Conservation (phyloP, 2,888 invertebrate genomes). For the Tetragonisca angustula region DNA sequence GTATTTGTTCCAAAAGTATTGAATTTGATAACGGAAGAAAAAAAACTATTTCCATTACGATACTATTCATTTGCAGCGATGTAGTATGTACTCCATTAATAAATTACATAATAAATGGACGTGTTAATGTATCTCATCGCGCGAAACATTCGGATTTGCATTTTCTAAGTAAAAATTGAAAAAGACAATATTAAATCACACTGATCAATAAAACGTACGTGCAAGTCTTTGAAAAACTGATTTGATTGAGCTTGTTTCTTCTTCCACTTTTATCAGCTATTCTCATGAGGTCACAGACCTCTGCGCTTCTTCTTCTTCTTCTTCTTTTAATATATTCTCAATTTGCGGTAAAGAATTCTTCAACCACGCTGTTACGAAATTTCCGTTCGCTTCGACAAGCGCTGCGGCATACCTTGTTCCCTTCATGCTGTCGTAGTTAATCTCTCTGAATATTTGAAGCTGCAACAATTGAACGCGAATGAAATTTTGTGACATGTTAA, state of each 20-base stretch:
- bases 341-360: conserved; percentile 72
- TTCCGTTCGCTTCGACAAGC: conserved; percentile 76
- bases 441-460: conserved; percentile 76
- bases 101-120: conserved; percentile 17
- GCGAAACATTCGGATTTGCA: neutral
- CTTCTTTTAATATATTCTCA: conserved; percentile 63
- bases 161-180: neutral
- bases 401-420: conserved; percentile 73
- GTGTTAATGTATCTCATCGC: neutral
- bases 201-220: neutral
- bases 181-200: neutral
- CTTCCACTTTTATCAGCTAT: neutral
- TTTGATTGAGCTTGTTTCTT: neutral
- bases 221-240: neutral
- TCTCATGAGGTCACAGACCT: neutral
- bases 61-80: neutral
- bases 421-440: conserved; percentile 75
- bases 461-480: conserved; percentile 41
- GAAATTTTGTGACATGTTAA: no score
- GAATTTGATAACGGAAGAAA: conserved; percentile 1
- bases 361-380: conserved; percentile 74
- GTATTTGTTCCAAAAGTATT: conserved; percentile 29
- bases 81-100: neutral
- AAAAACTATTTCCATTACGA: neutral
- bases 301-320: conserved; percentile 40